These are phyloP conservation scores for Augochlorella aurata DNA, from an alignment of 2,888 invertebrate species.

Conservation along the genomic window DNA sequence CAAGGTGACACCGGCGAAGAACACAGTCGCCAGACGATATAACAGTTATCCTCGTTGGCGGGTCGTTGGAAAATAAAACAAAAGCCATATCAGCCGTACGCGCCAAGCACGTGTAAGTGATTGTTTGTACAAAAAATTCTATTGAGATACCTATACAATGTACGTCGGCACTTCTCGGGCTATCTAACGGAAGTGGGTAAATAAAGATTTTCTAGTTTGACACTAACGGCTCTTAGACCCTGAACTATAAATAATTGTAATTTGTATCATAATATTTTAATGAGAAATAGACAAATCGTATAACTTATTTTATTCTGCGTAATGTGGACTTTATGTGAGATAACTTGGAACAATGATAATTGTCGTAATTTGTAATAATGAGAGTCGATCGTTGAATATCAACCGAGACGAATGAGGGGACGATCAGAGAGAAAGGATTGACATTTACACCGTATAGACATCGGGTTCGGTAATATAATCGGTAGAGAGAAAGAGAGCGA, in stretches of 20 bases:
- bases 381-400: conserved; percentile 55
- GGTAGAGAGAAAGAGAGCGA: conserved; percentile 30
- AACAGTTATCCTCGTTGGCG: not conserved
- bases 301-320: conserved; percentile 79
- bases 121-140: conserved; percentile 65
- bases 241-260: conserved; percentile 77
- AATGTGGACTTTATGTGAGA: conserved; percentile 74
- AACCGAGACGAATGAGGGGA: conserved; percentile 48
- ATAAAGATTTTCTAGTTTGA: conserved; percentile 72
- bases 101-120: conserved; percentile 50
- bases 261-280: conserved; percentile 78
- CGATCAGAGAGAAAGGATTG: conserved; percentile 46
- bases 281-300: conserved; percentile 74
- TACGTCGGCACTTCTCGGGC: conserved; percentile 50
- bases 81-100: conserved; percentile 59
- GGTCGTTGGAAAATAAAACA: conserved; percentile 11
- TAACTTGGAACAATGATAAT: conserved; percentile 65
- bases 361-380: conserved; percentile 70
- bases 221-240: conserved; percentile 78
- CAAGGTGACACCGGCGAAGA: not conserved
- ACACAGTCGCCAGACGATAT: not conserved
- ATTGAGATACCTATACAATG: conserved; percentile 45
- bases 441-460: conserved; percentile 45
- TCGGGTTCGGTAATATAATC: conserved; percentile 44
- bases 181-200: conserved; percentile 38